These are phyloP conservation scores for Meganola albula DNA, from an alignment of 2,888 invertebrate species.

Conservation along the genomic window DNA sequence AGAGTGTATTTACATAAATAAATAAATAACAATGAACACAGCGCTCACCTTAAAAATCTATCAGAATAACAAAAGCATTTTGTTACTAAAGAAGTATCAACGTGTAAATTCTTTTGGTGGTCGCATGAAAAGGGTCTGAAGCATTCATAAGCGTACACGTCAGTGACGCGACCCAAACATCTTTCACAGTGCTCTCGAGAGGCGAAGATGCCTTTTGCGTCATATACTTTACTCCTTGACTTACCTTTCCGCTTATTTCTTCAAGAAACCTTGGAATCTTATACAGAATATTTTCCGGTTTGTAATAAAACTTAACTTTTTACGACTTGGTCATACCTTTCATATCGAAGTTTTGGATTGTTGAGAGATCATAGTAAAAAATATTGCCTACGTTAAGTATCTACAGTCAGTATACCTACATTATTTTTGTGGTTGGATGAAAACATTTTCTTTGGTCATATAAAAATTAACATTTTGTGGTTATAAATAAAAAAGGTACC, in stretches of 20 bases:
- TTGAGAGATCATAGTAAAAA: constrained; percentile 29
- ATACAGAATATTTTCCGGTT: constrained; percentile 34
- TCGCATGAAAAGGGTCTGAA: constrained; percentile 48
- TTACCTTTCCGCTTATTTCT: constrained; percentile 44
- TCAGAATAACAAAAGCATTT: constrained; percentile 39
- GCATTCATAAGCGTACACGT: constrained; percentile 61
- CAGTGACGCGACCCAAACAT: constrained; percentile 61
- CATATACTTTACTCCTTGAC: constrained; percentile 47
- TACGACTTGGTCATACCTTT: constrained; percentile 34
- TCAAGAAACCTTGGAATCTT: constrained; percentile 37
- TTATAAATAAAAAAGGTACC: constrained; percentile 49
- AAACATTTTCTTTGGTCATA: constrained; percentile 24
- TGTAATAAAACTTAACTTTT: constrained; percentile 34
- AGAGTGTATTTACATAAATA: not conserved
- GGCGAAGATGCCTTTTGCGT: constrained; percentile 50
- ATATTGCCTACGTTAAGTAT: too few relatives aligned
- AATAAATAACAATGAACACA: not conserved
- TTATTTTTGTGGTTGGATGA: constrained; percentile 24
- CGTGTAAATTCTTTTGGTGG: constrained; percentile 41
- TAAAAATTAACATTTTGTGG: constrained; percentile 37
- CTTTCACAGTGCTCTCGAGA: constrained; percentile 58
- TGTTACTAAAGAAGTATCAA: constrained; percentile 40
- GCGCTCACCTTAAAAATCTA: constrained; percentile 23
- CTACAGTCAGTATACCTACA: too few relatives aligned
- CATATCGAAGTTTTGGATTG: constrained; percentile 28